Conservation (phyloP, 2,888 invertebrate genomes). For the Smittia sp. region DNA sequence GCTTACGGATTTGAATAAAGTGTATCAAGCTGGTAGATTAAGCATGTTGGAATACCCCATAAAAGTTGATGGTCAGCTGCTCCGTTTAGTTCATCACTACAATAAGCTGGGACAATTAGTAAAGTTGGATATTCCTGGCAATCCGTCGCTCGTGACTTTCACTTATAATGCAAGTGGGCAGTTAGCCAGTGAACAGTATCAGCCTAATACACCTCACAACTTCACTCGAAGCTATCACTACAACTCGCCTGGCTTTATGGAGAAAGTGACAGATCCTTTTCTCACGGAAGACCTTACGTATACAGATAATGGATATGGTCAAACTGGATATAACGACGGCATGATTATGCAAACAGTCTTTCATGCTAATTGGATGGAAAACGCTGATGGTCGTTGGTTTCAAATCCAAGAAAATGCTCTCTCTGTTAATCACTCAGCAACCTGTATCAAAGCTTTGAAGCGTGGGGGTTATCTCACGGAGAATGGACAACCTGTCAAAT, state of each 20-base stretch:
- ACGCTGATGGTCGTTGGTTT: not conserved
- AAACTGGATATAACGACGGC: not conserved
- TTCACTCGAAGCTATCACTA: slow-evolving; percentile 12
- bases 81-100: not conserved
- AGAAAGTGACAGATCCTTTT: slow-evolving; percentile 42
- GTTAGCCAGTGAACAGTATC: not conserved
- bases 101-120: not conserved
- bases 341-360: not conserved
- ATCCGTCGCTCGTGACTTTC: not conserved
- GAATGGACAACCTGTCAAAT: not conserved
- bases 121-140: not conserved
- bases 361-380: not conserved
- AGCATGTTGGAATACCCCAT: not conserved
- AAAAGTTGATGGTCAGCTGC: not conserved
- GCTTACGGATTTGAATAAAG: not conserved
- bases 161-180: not conserved
- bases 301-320: slow-evolving; percentile 44
- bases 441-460: not conserved
- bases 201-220: not conserved
- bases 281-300: slow-evolving; percentile 43
- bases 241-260: slow-evolving; percentile 43
- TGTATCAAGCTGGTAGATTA: not conserved
- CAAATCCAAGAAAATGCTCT: not conserved
- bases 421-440: not conserved
- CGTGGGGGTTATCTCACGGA: not conserved